Percentiles rank a stretch among this genome's conserved stretches.
Conservation (phyloP, 1,140 invertebrate species). For the Magallana angulata region DNA sequence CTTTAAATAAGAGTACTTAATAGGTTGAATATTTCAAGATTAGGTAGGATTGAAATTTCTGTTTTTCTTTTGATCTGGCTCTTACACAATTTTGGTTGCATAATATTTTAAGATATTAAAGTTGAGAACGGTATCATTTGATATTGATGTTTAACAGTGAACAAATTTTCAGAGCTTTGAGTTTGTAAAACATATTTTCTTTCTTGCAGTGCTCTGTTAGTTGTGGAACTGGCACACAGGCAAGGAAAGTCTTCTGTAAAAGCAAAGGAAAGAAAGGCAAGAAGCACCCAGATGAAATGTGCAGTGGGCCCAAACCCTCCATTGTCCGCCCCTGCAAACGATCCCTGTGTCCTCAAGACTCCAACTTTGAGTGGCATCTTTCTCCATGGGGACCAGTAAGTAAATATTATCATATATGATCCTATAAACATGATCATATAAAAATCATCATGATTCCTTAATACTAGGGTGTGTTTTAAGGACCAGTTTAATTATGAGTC, state of each 20-base stretch:
- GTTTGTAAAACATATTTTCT: not conserved
- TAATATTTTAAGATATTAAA: too few relatives aligned
- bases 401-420: not conserved
- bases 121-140: too few relatives aligned
- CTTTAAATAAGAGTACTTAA: not conserved
- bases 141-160: too few relatives aligned
- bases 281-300: constrained; percentile 56
- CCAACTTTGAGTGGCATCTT: constrained; percentile 61
- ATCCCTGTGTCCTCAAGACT: constrained; percentile 55
- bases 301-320: constrained; percentile 57
- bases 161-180: not conserved
- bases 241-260: constrained; percentile 84
- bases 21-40: not conserved
- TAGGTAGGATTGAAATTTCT: not conserved
- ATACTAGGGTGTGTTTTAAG: too few relatives aligned
- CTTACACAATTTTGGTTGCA: not conserved
- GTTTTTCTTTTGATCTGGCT: constrained; percentile 80
- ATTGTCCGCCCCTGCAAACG: constrained; percentile 54
- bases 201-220: constrained; percentile 84
- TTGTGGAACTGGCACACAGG: constrained; percentile 86
- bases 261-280: constrained; percentile 78
- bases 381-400: constrained; percentile 71
- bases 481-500: too few relatives aligned
- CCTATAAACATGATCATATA: too few relatives aligned
- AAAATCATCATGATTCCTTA: too few relatives aligned